Base-by-base conservation (phyloP, 1,140 invertebrate genomes). In the Bombus pyrosoma region DNA sequence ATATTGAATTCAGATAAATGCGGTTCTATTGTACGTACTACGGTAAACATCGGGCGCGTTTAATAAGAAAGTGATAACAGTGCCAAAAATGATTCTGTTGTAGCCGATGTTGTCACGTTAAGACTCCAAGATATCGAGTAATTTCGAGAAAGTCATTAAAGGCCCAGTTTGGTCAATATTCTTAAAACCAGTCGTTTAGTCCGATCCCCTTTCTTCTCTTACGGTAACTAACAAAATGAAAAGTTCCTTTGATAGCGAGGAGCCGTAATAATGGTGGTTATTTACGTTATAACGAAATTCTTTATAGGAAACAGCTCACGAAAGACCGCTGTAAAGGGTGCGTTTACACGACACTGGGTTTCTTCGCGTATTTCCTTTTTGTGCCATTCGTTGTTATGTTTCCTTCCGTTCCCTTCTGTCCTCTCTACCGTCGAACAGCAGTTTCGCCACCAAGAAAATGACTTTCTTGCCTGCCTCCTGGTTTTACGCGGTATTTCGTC, bases 361-460 rank as follows among this genome's bases (percentile, higher is more conserved):
- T 57, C 57, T 39, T 72, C 6, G 15, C 13, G 13, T 53, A 12
- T 72, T 41, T 32, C 39, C 32, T 25, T 64, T 9, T 43, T 64
- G 32, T 6, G 18, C 10, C 37, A 86, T 64, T 64, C n/a, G 66
- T 66, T 68, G 15, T 43, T 53, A 79, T 32, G 34, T 71, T 83
- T 74, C 59, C 66, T 73, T 66, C 64, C 43, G 1, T 13, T 39
- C 37, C 13, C 10, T 39, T 41, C 37, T 41, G 2, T 71, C 85
- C 18, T 47, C 57, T 66, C 75, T 66, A 74, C 32, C 64, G 57
- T 69, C n/a, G 34, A 25, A 25, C 3, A 69, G 6, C 34, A 39
- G n/a, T 72, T 41, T 72, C 37, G 15, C 13, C 32, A 32, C 39
- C 64, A 64, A 80, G 81, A 87, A 77, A 89, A 87, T 81, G 59